phyloP scores from a whole-genome alignment of 2,113 vertebrate genomes.

The Scomber japonicus region DNA sequence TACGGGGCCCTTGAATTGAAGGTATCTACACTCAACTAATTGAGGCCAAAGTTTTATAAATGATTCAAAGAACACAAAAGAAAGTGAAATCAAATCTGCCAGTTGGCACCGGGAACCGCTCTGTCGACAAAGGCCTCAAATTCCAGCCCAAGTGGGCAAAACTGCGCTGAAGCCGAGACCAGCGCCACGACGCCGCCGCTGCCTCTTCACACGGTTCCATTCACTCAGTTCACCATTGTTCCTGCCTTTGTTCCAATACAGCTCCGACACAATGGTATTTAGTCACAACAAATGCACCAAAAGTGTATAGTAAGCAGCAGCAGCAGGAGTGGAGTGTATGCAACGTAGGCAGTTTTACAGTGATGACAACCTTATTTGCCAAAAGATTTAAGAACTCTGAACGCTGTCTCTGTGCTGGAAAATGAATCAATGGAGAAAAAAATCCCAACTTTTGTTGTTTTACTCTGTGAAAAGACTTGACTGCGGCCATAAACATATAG shows the following conservation, averaged over 20 bases:
- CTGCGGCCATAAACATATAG: conserved; percentile 5
- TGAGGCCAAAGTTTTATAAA: conserved; percentile 81
- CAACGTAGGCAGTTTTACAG: conserved; percentile 60
- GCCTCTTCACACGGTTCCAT: conserved; percentile 54
- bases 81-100: conserved; percentile 73
- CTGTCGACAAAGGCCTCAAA: conserved; percentile 66
- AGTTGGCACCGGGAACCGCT: conserved; percentile 70
- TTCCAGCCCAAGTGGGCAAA: conserved; percentile 57
- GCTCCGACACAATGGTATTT: conserved; percentile 66
- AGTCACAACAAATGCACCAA: conserved; percentile 60
- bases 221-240: conserved; percentile 67
- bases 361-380: conserved; percentile 55
- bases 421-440: conserved; percentile 5
- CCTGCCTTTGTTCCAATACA: conserved; percentile 63
- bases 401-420: neutral
- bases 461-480: conserved; percentile 13
- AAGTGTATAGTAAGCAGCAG: conserved; percentile 66
- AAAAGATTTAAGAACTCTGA: conserved; percentile 55
- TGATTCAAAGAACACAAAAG: conserved; percentile 77
- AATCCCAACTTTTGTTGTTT: conserved; percentile 54
- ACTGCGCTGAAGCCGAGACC: conserved; percentile 56
- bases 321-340: conserved; percentile 33
- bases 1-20: conserved; percentile 63
- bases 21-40: conserved; percentile 75
- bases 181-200: conserved; percentile 12